Conservation (phyloP, 2,888 invertebrate species). For the Atethmia centrago region DNA sequence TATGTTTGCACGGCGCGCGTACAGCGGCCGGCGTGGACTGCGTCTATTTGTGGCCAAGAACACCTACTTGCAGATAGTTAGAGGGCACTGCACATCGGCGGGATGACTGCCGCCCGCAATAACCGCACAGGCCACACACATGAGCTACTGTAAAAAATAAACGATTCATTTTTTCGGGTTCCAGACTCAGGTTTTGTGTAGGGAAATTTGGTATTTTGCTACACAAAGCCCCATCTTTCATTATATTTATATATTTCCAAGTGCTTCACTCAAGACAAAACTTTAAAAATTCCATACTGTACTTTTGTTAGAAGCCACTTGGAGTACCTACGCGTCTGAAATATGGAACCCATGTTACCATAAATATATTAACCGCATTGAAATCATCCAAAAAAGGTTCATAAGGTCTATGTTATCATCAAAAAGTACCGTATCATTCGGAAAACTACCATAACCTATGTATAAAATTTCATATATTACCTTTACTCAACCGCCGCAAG, state of each 20-base stretch:
- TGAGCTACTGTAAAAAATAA: neutral
- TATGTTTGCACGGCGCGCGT: constrained; percentile 30
- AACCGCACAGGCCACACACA: neutral
- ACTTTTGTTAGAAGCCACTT: neutral
- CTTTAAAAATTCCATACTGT: neutral
- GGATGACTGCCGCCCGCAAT: neutral
- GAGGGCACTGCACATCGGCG: neutral
- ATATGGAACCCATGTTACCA: neutral
- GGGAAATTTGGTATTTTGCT: too few relatives aligned
- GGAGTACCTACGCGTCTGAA: neutral
- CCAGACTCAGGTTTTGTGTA: too few relatives aligned
- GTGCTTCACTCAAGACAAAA: neutral
- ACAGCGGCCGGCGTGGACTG: constrained; percentile 7
- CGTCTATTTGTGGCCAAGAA: constrained; percentile 43
- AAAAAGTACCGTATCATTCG: neutral
- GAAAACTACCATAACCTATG: neutral
- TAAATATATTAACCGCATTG: too few relatives aligned
- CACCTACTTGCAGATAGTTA: constrained; percentile 8
- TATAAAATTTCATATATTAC: neutral
- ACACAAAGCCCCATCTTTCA: too few relatives aligned
- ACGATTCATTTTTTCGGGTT: too few relatives aligned
- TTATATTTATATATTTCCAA: too few relatives aligned
- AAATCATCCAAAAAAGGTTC: neutral
- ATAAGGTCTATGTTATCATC: neutral
- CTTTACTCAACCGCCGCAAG: too few relatives aligned